phyloP scores from a whole-genome alignment of 1,140 invertebrate genomes.

The Drosophila lini region DNA sequence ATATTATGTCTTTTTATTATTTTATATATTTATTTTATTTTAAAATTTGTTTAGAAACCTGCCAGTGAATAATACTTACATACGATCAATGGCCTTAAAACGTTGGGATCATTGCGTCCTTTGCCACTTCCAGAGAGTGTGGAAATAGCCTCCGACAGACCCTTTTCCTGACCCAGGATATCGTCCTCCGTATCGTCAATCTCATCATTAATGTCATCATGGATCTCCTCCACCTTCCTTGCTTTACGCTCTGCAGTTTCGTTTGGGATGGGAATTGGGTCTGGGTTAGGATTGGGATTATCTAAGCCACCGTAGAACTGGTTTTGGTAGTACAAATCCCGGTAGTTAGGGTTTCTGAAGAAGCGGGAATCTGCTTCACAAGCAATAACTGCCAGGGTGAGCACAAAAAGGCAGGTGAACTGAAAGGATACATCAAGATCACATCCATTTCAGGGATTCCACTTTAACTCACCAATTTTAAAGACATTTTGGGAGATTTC shows the following conservation, averaged over 20 bases:
- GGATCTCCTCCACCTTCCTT: slow-evolving; percentile 48
- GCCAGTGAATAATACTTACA: slow-evolving; percentile 50
- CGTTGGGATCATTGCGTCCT: slow-evolving; percentile 73
- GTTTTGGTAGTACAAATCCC: slow-evolving; percentile 68
- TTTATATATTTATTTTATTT: too few species aligned
- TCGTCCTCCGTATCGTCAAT: slow-evolving; percentile 86
- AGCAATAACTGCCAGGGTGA: slow-evolving; percentile 29
- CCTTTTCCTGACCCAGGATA: slow-evolving; percentile 85
- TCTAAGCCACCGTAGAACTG: slow-evolving; percentile 70
- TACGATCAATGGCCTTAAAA: slow-evolving; percentile 67
- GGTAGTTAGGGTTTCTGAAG: slow-evolving; percentile 55
- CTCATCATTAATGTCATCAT: not conserved
- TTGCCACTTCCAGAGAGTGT: slow-evolving; percentile 65
- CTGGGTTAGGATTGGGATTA: slow-evolving; percentile 48
- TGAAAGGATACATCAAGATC: slow-evolving; percentile 12
- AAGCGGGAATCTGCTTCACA: slow-evolving; percentile 54
- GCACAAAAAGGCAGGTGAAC: slow-evolving; percentile 48
- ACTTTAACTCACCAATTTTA: slow-evolving; percentile 57
- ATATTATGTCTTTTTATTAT: too few species aligned
- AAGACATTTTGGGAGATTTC: slow-evolving; percentile 36
- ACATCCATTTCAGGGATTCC: not conserved
- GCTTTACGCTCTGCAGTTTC: slow-evolving; percentile 35
- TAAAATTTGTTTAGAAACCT: too few species aligned
- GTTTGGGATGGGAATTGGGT: slow-evolving; percentile 34
- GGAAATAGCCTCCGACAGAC: slow-evolving; percentile 71